phyloP scores from a whole-genome alignment of 2,888 invertebrate genomes.

The Kryphioiulus occultus region DNA sequence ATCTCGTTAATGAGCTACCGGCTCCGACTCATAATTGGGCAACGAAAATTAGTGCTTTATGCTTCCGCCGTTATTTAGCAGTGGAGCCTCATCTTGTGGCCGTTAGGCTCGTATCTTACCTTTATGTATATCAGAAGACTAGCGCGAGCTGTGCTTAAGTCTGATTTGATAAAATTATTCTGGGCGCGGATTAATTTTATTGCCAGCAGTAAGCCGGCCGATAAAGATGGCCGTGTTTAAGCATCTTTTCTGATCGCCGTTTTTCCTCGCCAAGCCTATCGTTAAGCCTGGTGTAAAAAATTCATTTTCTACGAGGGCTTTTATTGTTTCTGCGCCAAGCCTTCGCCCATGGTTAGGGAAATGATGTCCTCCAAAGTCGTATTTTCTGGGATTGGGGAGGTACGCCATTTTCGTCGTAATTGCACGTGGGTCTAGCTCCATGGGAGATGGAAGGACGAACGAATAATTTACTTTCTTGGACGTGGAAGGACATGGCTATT shows the following conservation, averaged over 20 bases:
- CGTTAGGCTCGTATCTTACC: background rate
- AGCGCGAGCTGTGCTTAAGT: background rate
- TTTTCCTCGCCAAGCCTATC: background rate
- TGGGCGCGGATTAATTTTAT: background rate
- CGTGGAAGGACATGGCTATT: no score
- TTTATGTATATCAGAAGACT: background rate
- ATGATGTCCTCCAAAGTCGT: no score
- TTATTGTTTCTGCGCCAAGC: background rate
- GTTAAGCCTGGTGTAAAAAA: background rate
- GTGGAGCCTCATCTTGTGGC: no score
- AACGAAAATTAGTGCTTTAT: no score
- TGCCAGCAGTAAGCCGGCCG: background rate
- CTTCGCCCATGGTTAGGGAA: background rate
- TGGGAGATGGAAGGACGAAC: no score
- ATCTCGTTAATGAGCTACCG: no score
- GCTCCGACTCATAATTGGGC: no score
- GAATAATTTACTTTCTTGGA: no score
- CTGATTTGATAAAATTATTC: slow-evolving; percentile 35
- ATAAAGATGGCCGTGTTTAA: background rate
- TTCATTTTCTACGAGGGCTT: background rate
- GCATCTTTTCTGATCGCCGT: background rate
- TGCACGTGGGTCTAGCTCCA: no score
- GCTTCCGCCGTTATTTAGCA: no score
- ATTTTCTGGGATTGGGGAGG: no score
- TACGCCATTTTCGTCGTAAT: no score